Base-by-base conservation (phyloP, 1,140 invertebrate species). In the Paraescarpia echinospica region DNA sequence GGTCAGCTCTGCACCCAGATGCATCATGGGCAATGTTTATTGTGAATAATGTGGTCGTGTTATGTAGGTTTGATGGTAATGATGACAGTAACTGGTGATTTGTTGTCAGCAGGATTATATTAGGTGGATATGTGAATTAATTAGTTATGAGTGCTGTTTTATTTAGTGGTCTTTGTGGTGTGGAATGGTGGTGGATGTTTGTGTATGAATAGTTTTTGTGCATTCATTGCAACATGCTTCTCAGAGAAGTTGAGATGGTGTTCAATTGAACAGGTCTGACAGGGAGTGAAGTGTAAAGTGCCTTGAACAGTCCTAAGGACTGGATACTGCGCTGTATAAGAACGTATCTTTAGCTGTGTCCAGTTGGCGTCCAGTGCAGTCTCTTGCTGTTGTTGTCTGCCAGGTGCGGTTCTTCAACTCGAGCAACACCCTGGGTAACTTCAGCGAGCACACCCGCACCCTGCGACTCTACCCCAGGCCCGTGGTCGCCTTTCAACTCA, bases 401-500 rank as follows among this genome's bases (percentile, higher is more conserved):
- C 59, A 98, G 98, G 97, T 99, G 2, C 97, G 98, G 22, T 99
- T 99, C 95, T 99, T 99, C 97, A 99, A 99, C 95, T 99, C 99
- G 0, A 97, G 99, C 95, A 99, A 99, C 95, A 97, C 99, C 0
- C 96, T 99, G 93, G 99, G 98, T 0, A 99, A 99, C 95, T 99
- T 99, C 95, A 98, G 98, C 90, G 99, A 99, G 95, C 99, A 99
- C 95, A 99, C 99, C 0, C 97, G 99, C 89, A 99, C 99, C 0
- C 96, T 99, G 34, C 97, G 99, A 12, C 96, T 99, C 0, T 99
- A 99, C 96, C 99, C 99, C 0, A 96, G 99, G 92, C 99, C 99
- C 0, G 99, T 99, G 22, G 99, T 99, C 18, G 99, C 99, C 14
- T 99, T 99, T 95, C 99, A 99, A 96, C 98, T 99, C 91, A 99